Evolutionary conservation across 2,113 vertebrate species (phyloP), one percentile per base, ranked within the genome.

Genomic region (Oryzias javanicus): DNA sequence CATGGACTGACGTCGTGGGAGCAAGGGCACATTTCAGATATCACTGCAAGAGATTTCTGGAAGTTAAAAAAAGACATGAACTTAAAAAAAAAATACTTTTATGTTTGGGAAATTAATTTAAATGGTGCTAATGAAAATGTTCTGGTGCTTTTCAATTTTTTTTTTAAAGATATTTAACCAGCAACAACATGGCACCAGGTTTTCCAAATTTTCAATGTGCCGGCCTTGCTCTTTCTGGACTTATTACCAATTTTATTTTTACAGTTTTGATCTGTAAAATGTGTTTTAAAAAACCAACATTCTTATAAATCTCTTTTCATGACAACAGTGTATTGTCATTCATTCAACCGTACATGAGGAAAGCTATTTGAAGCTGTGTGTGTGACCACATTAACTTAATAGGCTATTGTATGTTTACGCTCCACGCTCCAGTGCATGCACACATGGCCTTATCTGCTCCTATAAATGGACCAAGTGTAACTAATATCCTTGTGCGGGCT

Each of bases 401-500:
- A 59, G 64, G 65, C 76, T 65, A 66, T 81, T 84, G 82, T 79
- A 70, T 78, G 67, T 69, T 70, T 68, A 71, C 68, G 72, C 52
- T 68, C 64, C 79, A 80, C 69, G 61, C 72, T 64, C 51, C 73
- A 63, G 53, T 60, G 58, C 61, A 46, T 55, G 58, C 75, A 57
- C 69, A 74, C 71, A 57, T 2, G 69, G 78, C 78, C 74, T 82
- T 56, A 73, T 63, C 66, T 76, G 67, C 67, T 42, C 74, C 83
- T 84, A 84, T 80, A 89, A 87, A 88, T 87, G 72, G 74, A 76
- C 22, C 42, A 6, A 27, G 44, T 82, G 83, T 81, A 90, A 89
- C 70, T 72, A 85, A 89, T 89, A 86, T 46, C 60, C 77, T 84
- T 79, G 74, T 76, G 57, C 71, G 49, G 49, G 6, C 60, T 56